Evolutionary conservation across 2,113 vertebrate genomes (phyloP).

Genomic region (Capreolus pygargus): DNA sequence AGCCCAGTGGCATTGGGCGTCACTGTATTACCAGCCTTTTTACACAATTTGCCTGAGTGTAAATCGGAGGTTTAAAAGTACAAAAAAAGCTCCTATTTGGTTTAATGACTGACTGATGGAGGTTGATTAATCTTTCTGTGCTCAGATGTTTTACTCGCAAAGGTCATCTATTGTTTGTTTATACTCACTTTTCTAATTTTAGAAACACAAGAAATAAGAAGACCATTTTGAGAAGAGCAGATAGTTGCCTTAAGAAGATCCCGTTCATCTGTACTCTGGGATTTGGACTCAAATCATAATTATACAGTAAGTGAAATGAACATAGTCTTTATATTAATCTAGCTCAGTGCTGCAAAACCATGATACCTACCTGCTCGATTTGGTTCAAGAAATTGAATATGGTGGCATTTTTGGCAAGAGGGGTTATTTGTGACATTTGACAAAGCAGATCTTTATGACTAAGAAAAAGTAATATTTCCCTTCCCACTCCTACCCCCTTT

Average conservation of each 20-base stretch:
- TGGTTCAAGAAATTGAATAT: neutral
- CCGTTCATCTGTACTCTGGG: constrained; percentile 55
- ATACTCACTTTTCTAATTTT: constrained; percentile 59
- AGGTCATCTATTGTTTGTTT: constrained; percentile 82
- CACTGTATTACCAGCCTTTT: constrained; percentile 85
- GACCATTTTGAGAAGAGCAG: constrained; percentile 47
- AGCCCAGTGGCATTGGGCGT: constrained; percentile 85
- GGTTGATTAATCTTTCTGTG: constrained; percentile 81
- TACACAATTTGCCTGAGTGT: constrained; percentile 85
- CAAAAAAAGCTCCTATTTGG: constrained; percentile 82
- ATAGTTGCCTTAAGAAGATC: constrained; percentile 42
- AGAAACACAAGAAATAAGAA: constrained; percentile 52
- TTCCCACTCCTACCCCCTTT: neutral
- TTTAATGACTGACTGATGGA: constrained; percentile 83
- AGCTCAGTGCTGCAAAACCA: constrained; percentile 18
- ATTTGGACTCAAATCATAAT: constrained; percentile 63
- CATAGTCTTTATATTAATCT: constrained; percentile 48
- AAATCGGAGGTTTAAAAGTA: constrained; percentile 85
- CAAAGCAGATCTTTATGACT: neutral
- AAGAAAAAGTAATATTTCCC: neutral
- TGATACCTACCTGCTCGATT: neutral
- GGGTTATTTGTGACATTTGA: neutral
- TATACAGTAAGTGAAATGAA: constrained; percentile 59
- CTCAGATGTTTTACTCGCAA: constrained; percentile 80
- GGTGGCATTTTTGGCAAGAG: neutral